A percentile compares a stretch with the other conserved stretches of the same genome.
Conservation (phyloP, 2,113 vertebrate species). For the Neotoma lepida region DNA sequence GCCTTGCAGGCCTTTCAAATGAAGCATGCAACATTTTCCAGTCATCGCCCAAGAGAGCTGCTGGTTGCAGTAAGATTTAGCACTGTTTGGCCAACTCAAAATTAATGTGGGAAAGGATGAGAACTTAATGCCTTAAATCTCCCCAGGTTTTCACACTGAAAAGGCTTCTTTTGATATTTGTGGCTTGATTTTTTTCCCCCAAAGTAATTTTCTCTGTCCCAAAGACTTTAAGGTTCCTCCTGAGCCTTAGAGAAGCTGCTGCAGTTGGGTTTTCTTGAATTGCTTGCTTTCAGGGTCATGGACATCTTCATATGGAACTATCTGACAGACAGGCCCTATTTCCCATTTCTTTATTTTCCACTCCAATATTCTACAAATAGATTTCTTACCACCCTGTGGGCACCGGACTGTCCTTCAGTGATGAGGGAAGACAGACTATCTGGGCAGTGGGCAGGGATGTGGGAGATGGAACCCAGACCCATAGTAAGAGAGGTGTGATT, state of each 20-base stretch:
- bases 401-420: not conserved
- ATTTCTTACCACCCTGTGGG: not conserved
- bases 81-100: slow-evolving; percentile 4
- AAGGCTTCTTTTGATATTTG: slow-evolving; percentile 42
- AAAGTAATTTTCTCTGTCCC: slow-evolving; percentile 38
- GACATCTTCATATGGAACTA: slow-evolving; percentile 2
- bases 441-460: too few relatives aligned
- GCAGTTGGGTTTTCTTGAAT: slow-evolving; percentile 23
- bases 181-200: not conserved
- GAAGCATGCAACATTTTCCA: not conserved
- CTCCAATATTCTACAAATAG: slow-evolving; percentile 8
- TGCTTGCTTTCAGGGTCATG: slow-evolving; percentile 3
- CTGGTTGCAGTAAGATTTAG: slow-evolving; percentile 15
- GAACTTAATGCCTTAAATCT: slow-evolving; percentile 37
- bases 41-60: not conserved
- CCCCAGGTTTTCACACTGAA: slow-evolving; percentile 41
- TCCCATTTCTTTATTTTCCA: slow-evolving; percentile 15
- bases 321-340: not conserved
- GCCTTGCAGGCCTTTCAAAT: not conserved
- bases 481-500: not conserved
- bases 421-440: not conserved
- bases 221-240: slow-evolving; percentile 42
- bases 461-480: not conserved
- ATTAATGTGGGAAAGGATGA: slow-evolving; percentile 37
- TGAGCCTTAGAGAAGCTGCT: not conserved